phyloP scores from a whole-genome alignment of 2,113 vertebrate species.

The Synchiropus splendidus region DNA sequence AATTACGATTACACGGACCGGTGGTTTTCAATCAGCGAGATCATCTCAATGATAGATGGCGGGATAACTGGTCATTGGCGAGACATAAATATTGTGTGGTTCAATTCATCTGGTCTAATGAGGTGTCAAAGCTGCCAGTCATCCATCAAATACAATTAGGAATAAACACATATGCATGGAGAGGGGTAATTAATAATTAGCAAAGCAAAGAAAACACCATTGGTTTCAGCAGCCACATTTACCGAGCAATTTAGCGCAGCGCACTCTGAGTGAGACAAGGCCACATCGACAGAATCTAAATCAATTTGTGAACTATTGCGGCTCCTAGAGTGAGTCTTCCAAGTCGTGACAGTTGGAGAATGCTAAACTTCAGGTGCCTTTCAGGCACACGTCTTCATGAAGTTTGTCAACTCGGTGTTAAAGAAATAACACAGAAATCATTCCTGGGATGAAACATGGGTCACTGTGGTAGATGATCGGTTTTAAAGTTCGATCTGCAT shows the following conservation, averaged over 20 bases:
- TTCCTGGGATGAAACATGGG: no score
- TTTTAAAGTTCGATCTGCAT: no score
- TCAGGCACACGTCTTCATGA: no score
- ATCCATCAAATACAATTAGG: constrained; percentile 96
- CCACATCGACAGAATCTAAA: constrained; percentile 41
- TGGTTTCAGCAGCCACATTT: constrained; percentile 56
- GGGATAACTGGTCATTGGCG: constrained; percentile 88
- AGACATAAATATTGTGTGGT: constrained; percentile 97
- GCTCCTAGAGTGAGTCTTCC: constrained; percentile 10
- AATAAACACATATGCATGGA: constrained; percentile 68
- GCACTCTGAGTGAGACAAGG: constrained; percentile 45
- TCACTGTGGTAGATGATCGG: no score
- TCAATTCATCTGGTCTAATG: constrained; percentile 93
- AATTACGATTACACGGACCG: constrained; percentile 96
- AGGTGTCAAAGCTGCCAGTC: constrained; percentile 93
- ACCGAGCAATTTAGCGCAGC: constrained; percentile 48
- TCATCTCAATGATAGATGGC: constrained; percentile 93
- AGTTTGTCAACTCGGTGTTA: no score
- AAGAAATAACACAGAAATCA: no score
- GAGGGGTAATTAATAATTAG: constrained; percentile 68
- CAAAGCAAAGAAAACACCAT: constrained; percentile 67
- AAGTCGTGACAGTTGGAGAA: no score
- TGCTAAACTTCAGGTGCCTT: no score
- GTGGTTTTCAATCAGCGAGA: constrained; percentile 97
- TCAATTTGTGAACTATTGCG: constrained; percentile 22